Conservation (phyloP, 2,888 invertebrate species). For the Drosophila putrida region DNA sequence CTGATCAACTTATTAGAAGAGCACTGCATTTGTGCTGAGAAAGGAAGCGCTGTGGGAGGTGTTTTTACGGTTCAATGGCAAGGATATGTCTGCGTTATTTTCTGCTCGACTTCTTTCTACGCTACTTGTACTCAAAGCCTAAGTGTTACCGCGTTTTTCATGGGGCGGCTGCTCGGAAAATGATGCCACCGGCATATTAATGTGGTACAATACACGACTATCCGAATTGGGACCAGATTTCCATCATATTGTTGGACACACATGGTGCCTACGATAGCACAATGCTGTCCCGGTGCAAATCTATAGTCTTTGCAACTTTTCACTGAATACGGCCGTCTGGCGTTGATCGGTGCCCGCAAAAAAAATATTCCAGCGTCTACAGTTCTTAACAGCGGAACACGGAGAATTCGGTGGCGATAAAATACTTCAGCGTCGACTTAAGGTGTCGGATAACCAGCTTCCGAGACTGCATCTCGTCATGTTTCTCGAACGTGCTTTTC, state of each 20-base stretch:
- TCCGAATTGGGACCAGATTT: conserved; percentile 92
- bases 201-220: conserved; percentile 96
- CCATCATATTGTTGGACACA: conserved; percentile 96
- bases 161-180: conserved; percentile 99
- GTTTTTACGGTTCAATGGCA: conserved; percentile 91
- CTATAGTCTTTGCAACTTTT: conserved; percentile 97
- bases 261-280: conserved; percentile 99
- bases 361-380: conserved; percentile 95
- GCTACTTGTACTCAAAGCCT: conserved; percentile 95
- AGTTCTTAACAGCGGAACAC: conserved; percentile 95
- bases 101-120: conserved; percentile 97
- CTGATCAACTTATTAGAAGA: conserved; percentile 93
- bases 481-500: conserved; percentile 98
- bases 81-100: conserved; percentile 97
- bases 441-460: conserved; percentile 96
- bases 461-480: conserved; percentile 98
- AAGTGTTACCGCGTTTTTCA: conserved; percentile 92
- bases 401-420: conserved; percentile 95
- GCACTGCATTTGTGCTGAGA: conserved; percentile 95
- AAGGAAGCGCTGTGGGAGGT: conserved; percentile 91
- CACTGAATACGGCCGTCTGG: conserved; percentile 98
- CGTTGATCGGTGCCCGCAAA: conserved; percentile 95
- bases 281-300: conserved; percentile 98
- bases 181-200: conserved; percentile 97
- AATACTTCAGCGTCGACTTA: conserved; percentile 94